Base-by-base conservation (phyloP, 2,888 invertebrate genomes). In the Eupithecia vulgata region DNA sequence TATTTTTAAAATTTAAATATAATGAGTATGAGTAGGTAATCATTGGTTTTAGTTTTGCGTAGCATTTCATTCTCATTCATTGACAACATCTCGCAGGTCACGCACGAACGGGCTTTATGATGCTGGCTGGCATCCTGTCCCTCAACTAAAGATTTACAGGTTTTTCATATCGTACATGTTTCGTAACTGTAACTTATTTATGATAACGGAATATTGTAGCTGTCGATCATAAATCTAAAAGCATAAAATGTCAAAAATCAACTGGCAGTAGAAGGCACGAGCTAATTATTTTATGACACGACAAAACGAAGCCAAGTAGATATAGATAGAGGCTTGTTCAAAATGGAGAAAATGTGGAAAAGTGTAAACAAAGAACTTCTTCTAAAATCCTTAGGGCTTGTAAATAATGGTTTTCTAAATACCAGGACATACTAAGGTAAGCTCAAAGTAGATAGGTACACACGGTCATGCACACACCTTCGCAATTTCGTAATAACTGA, bases 401-500 rank as follows among this genome's bases (percentile, higher is more conserved):
- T 48, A 1, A 48, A 48, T 40, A 40, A 40, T 17, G 4, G 5
- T 52, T 8, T 48, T 48, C 21, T 52, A 21, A 21, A 57, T 13
- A 57, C 12, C 12, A 21, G 21, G 52, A 52, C 5, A 52, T 1
- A 57, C 0, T n/a, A n/a, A n/a, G n/a, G 25, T 25, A 25, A 25
- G 52, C 52, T 52, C 52, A 25, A 57, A 57, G 30, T 59, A 59
- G 30, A 6, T 59, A 61, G 17, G 13, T 57, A 25, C 5, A 21
- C 21, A n/a, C 21, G 64, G 65, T 65, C 65, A 40, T 65, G 25
- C 65, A 65, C 65, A 65, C 65, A 65, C 65, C 65, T 65, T 40
- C 52, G 12, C 52, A 65, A 70, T 79, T 78, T 76, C 76, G 72
- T 79, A 78, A 76, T 73, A 79, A 68, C 68, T 76, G 7, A 17